Percentiles rank a stretch among this genome's conserved stretches.
Evolutionary conservation across 2,797 vertebrate species (phyloP).

Genomic region (Melanotaenia boesemani): DNA sequence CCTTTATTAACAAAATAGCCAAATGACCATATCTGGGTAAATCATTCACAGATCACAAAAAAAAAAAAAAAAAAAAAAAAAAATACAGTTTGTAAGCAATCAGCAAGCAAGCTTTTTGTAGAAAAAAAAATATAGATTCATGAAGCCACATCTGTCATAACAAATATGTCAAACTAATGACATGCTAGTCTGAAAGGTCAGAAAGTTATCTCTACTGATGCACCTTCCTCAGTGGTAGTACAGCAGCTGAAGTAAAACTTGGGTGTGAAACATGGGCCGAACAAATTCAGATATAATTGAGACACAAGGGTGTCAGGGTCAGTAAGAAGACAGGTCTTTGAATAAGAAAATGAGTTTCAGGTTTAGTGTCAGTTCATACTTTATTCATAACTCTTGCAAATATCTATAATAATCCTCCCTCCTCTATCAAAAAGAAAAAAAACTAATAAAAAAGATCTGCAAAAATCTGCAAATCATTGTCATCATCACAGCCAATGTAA

Average conservation of each 20-base stretch:
- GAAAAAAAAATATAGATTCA: not conserved
- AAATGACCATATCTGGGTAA: not conserved
- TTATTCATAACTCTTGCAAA: not conserved
- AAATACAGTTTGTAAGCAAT: too few species aligned
- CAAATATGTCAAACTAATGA: conserved; percentile 29
- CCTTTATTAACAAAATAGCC: too few species aligned
- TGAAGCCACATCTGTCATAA: conserved; percentile 13
- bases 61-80: too few species aligned
- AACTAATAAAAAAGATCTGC: not conserved
- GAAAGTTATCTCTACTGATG: conserved; percentile 8
- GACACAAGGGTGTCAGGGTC: conserved; percentile 1
- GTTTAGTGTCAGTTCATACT: not conserved
- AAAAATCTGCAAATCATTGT: not conserved
- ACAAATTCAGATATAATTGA: conserved; percentile 28
- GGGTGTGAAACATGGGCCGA: conserved; percentile 19
- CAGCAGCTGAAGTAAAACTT: conserved; percentile 27
- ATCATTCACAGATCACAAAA: not conserved
- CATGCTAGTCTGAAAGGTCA: not conserved
- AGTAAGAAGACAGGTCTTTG: not conserved
- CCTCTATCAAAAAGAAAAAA: not conserved
- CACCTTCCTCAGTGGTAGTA: conserved; percentile 2
- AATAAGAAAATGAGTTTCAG: not conserved
- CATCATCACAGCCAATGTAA: not conserved
- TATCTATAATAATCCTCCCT: not conserved
- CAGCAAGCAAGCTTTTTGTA: too few species aligned